Evolutionary conservation across 2,888 invertebrate genomes (phyloP), one percentile per base, ranked within the genome.

Genomic region (Dendrolimus pini): DNA sequence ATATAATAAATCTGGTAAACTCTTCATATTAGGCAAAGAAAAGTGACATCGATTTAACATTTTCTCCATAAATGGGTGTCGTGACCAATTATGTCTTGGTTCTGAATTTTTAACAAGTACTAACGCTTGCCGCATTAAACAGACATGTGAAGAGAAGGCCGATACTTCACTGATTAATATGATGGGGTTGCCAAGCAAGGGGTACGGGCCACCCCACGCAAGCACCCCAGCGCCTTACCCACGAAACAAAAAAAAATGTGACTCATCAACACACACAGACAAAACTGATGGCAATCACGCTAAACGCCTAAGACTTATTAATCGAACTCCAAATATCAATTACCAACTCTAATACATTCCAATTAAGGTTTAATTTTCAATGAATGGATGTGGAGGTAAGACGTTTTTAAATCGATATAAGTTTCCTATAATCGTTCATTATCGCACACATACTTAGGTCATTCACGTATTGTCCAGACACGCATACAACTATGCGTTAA

Each of bases 171-270:
- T 90, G 89, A 89, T 90, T 89, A 89, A 89, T 89, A 89, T 89
- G 90, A 90, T 89, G 89, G 90, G 90, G 90, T 90, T 90, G 88
- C 77, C 74, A 75, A 80, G 86, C 83, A 87, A 87, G 87, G 89
- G 89, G 86, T 84, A 78, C 78, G 30, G 70, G 72, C 84, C 87
- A 85, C 85, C 83, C 83, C 83, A 83, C 88, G 80, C 81, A 71
- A 69, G 77, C 84, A 78, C 88, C 89, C 88, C 77, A 80, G 82
- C 87, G 86, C 87, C 87, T 86, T 87, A 89, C 90, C 89, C 90
- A 89, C 90, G 83, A 89, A 90, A 91, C 91, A 91, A 91, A 90
- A 90, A 82, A 90, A 91, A 91, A 91, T 91, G 91, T 91, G 91
- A 91, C 91, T 91, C 91, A 91, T 91, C 91, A 91, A 91, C 89